These are phyloP conservation scores for Drosophila bocqueti DNA, from an alignment of 1,140 invertebrate genomes.

Conservation along the genomic window DNA sequence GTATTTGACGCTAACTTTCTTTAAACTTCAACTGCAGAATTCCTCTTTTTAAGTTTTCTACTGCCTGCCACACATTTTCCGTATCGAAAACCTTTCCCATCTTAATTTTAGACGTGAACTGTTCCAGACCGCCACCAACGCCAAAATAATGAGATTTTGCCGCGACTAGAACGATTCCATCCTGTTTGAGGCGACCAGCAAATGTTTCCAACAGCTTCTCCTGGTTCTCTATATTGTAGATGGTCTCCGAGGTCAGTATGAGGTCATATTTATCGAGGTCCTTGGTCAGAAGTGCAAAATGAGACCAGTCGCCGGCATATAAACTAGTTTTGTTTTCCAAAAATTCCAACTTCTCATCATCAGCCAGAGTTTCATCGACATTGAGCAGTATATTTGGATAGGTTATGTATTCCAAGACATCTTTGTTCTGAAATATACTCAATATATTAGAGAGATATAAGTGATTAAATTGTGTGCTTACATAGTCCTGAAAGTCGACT, in stretches of 20 bases:
- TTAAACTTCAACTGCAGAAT: slow-evolving; percentile 86
- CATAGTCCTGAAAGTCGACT: slow-evolving; percentile 96
- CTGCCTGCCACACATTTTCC: slow-evolving; percentile 87
- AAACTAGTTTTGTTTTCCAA: slow-evolving; percentile 87
- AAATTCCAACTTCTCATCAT: slow-evolving; percentile 82
- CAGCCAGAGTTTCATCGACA: slow-evolving; percentile 85
- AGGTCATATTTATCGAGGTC: slow-evolving; percentile 89
- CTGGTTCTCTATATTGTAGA: slow-evolving; percentile 94
- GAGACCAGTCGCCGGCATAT: slow-evolving; percentile 93
- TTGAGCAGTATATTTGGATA: slow-evolving; percentile 93
- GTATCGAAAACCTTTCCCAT: slow-evolving; percentile 86
- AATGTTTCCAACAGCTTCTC: slow-evolving; percentile 90
- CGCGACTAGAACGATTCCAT: slow-evolving; percentile 90
- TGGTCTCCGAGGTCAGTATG: slow-evolving; percentile 96
- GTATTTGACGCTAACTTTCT: slow-evolving; percentile 25
- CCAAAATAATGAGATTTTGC: slow-evolving; percentile 96
- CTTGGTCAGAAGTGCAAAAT: slow-evolving; percentile 86
- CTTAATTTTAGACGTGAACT: slow-evolving; percentile 89
- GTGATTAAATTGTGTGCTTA: slow-evolving; percentile 85
- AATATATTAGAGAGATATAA: slow-evolving; percentile 7
- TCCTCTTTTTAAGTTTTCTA: slow-evolving; percentile 87
- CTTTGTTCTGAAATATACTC: slow-evolving; percentile 61
- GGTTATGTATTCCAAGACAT: slow-evolving; percentile 86
- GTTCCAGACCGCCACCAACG: slow-evolving; percentile 92
- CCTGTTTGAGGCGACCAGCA: slow-evolving; percentile 87